Conservation (phyloP, 2,797 vertebrate genomes). For the Sitta carolinensis region DNA sequence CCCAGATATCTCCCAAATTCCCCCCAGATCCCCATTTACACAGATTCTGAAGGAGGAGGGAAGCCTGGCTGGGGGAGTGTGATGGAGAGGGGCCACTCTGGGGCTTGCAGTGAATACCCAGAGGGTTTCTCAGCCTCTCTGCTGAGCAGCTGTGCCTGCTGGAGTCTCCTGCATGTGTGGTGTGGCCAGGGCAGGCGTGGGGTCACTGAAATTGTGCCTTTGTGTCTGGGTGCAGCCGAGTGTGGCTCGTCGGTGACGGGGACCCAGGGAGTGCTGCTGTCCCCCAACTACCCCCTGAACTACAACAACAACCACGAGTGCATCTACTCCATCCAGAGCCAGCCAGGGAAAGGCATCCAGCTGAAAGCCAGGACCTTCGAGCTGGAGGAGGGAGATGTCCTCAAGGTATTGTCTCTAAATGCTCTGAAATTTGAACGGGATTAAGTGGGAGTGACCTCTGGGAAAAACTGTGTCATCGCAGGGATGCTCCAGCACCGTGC, state of each 20-base stretch:
- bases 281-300: conserved; percentile 96
- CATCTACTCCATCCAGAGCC: conserved; percentile 99
- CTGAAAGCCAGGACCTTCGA: conserved; percentile 90
- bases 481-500: neutral
- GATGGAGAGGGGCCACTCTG: neutral
- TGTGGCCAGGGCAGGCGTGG: fast-evolving
- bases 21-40: neutral
- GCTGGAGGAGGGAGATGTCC: conserved; percentile 89
- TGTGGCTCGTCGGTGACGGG: conserved; percentile 96
- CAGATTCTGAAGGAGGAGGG: neutral
- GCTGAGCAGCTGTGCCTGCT: neutral
- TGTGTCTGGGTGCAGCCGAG: conserved; percentile 84
- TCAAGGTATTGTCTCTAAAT: conserved; percentile 84
- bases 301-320: conserved; percentile 97
- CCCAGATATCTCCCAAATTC: too few relatives aligned
- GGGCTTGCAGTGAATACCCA: too few relatives aligned
- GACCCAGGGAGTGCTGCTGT: conserved; percentile 94
- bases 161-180: neutral
- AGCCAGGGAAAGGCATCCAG: conserved; percentile 97
- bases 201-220: conserved; percentile 26
- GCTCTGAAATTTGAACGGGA: fast-evolving
- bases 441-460: neutral
- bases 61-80: neutral
- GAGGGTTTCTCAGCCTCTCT: too few relatives aligned
- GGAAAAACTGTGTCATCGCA: neutral